These are phyloP conservation scores for Zygothrica quintamaculata DNA, from an alignment of 2,888 invertebrate genomes.

Conservation along the genomic window DNA sequence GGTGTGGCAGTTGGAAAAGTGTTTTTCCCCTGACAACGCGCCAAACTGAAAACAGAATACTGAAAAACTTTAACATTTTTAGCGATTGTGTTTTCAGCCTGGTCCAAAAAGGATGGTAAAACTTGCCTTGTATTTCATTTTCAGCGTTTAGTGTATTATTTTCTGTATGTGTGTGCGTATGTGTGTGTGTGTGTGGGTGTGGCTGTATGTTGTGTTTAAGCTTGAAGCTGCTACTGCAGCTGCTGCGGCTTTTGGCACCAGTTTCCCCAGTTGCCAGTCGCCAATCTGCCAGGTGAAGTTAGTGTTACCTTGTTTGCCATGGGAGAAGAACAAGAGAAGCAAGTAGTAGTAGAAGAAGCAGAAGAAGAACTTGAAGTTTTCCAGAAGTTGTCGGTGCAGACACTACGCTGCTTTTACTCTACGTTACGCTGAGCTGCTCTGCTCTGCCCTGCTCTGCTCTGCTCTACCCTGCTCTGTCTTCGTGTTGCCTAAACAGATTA, in stretches of 20 bases:
- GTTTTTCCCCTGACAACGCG: constrained; percentile 26
- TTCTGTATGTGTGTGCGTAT: constrained; percentile 9
- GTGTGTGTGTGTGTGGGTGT: neutral
- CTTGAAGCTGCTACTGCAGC: too few species aligned
- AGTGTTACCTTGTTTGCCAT: constrained; percentile 73
- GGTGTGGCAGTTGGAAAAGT: neutral
- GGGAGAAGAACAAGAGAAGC: constrained; percentile 23
- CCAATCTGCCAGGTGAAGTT: constrained; percentile 70
- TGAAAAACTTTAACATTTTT: constrained; percentile 52
- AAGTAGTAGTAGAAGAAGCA: too few species aligned
- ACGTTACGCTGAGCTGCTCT: constrained; percentile 43
- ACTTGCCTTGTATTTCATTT: constrained; percentile 52
- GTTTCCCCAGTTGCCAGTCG: neutral
- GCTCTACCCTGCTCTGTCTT: constrained; percentile 27
- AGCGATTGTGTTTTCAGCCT: constrained; percentile 38
- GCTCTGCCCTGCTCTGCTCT: constrained; percentile 21
- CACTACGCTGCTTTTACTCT: constrained; percentile 15
- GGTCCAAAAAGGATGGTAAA: constrained; percentile 3
- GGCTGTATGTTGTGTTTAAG: neutral
- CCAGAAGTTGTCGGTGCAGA: constrained; percentile 51
- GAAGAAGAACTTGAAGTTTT: too few species aligned
- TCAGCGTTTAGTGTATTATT: constrained; percentile 63
- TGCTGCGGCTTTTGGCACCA: constrained; percentile 23
- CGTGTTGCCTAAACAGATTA: constrained; percentile 79
- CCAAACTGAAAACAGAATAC: constrained; percentile 30